Conservation (phyloP, 2,797 vertebrate genomes). For the Pristis pectinata region DNA sequence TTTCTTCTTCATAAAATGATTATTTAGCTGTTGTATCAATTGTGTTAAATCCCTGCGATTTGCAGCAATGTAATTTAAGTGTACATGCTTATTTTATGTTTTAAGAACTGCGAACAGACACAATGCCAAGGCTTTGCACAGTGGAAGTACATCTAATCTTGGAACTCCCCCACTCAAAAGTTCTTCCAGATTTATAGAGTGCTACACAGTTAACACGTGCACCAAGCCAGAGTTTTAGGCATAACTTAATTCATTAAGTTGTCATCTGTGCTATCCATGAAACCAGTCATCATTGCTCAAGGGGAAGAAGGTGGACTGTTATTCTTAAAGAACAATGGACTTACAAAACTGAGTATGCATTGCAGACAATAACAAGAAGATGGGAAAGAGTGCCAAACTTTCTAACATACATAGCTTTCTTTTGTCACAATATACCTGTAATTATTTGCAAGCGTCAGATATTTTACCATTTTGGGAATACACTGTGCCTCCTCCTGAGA, state of each 20-base stretch:
- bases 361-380: neutral
- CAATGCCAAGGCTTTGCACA: neutral
- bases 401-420: neutral
- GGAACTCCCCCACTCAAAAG: conserved; percentile 3
- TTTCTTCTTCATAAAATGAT: neutral
- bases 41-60: conserved; percentile 2
- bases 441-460: neutral
- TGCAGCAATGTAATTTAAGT: neutral
- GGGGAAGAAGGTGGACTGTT: neutral
- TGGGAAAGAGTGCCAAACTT: neutral
- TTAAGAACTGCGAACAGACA: neutral
- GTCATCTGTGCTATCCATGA: neutral
- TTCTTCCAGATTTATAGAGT: conserved; percentile 12
- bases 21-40: neutral
- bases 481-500: no score
- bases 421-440: neutral
- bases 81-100: neutral
- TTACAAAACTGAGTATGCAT: neutral
- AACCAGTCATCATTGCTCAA: neutral
- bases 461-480: neutral
- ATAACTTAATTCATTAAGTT: neutral
- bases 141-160: conserved; percentile 1
- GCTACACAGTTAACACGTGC: conserved; percentile 26
- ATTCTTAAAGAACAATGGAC: neutral
- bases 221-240: neutral